Evolutionary conservation across 2,888 invertebrate species (phyloP).

Genomic region (Lucinisca nassula): DNA sequence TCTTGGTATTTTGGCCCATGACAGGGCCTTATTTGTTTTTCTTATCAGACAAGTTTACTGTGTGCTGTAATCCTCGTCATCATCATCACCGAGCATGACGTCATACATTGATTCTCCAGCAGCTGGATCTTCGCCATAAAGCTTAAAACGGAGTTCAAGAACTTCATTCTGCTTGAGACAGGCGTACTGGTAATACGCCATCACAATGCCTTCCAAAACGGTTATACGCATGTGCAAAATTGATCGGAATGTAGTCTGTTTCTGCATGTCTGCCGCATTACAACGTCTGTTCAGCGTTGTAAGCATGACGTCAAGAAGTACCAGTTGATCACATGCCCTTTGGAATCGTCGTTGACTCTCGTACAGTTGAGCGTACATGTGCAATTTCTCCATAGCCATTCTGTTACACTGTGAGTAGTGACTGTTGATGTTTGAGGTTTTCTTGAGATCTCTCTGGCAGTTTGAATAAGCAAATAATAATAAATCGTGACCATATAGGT

Average conservation of each 20-base stretch:
- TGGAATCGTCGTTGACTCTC: slow-evolving; percentile 52
- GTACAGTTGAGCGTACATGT: slow-evolving; percentile 69
- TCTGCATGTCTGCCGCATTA: slow-evolving; percentile 33
- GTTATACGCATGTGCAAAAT: slow-evolving; percentile 67
- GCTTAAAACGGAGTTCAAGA: slow-evolving; percentile 61
- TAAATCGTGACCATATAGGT: too few species aligned
- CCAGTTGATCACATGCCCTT: slow-evolving; percentile 66
- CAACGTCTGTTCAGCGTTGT: slow-evolving; percentile 59
- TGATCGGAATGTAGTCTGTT: slow-evolving; percentile 63
- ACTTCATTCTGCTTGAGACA: slow-evolving; percentile 68
- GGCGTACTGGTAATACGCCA: slow-evolving; percentile 67
- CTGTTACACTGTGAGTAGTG: too few species aligned
- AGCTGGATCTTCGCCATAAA: slow-evolving; percentile 32
- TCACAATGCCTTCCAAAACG: slow-evolving; percentile 67
- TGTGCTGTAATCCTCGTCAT: background rate
- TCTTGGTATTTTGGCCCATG: background rate
- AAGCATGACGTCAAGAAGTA: slow-evolving; percentile 51
- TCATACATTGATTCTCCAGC: background rate
- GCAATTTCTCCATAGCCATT: slow-evolving; percentile 70
- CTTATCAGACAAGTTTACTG: background rate
- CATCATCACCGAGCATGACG: background rate
- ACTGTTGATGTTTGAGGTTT: too few species aligned
- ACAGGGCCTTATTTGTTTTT: background rate
- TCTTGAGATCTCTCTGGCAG: too few species aligned
- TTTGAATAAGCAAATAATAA: too few species aligned